Base-by-base conservation (phyloP, 2,888 invertebrate species). In the Helleia helle region DNA sequence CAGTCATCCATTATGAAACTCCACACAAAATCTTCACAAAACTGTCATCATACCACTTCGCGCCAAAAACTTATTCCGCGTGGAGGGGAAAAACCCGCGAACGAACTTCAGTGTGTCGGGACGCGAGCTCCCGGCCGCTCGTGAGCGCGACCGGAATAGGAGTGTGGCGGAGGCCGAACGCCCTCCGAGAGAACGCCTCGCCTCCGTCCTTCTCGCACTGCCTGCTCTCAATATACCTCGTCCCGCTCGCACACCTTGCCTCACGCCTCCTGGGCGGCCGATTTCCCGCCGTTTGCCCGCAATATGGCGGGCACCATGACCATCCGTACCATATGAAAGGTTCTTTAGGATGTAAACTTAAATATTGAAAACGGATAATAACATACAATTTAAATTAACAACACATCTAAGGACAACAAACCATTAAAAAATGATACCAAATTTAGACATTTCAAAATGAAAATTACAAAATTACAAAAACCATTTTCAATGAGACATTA, bases 121-220 rank as follows among this genome's bases (percentile, higher is more conserved):
- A 73, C 74, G 70, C 81, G 79, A 76, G 79, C 62, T 76, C 79
- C 79, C 76, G 74, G 80, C 76, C 75, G 81, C 83, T 79, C 76
- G 74, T 80, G 75, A n/a, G n/a, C 83, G 79, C 85, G 81, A 81
- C 80, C 86, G 83, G 81, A 77, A 74, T 75, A 71, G 75, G 76
- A 77, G 83, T 81, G 81, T 74, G 77, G 80, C 75, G 73, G 66
- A 67, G 80, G 70, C 80, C 80, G 67, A 60, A 81, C 86, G 85
- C 85, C 84, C 84, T 85, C 84, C 69, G 80, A 80, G 75, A 74
- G 83, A 86, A 86, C 87, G 87, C 87, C 87, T 86, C 86, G 54
- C 71, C 49, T 50, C 56, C 57, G 55, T 77, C 79, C 70, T 74
- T 47, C 65, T 80, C 71, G 48, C 59, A 48, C 76, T 44, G 47